A percentile compares a stretch with the other conserved stretches of the same genome.
These are phyloP conservation scores for Buceros bicornis DNA, from an alignment of 2,797 vertebrate species.

Conservation along the genomic window DNA sequence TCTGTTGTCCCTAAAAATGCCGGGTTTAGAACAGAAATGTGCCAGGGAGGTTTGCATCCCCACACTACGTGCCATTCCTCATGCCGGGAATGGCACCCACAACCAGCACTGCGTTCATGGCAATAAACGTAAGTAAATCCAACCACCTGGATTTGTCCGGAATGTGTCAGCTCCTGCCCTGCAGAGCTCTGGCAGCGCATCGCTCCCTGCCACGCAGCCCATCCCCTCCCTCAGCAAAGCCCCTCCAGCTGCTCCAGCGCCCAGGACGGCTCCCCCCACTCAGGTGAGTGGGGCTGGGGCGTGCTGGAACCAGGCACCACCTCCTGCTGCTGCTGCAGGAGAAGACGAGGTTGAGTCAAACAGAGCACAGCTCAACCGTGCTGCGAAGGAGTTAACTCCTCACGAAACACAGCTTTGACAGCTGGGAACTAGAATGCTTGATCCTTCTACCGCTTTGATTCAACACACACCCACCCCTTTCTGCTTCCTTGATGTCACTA, in stretches of 20 bases:
- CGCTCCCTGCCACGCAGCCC: background rate
- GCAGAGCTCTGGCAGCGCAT: fast-evolving
- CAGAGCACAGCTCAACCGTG: fast-evolving
- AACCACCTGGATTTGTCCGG: background rate
- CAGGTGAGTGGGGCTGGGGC: background rate
- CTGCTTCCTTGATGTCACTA: constrained; percentile 48
- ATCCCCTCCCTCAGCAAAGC: background rate
- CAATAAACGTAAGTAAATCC: background rate
- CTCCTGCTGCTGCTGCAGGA: fast-evolving
- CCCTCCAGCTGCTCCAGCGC: no score
- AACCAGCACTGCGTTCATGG: background rate
- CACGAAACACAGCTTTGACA: fast-evolving
- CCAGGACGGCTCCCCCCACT: fast-evolving
- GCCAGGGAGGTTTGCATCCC: background rate
- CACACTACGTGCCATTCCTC: background rate
- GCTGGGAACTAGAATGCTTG: background rate
- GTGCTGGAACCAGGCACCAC: background rate
- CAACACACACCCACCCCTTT: background rate
- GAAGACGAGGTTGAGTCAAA: fast-evolving
- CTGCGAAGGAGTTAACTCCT: background rate
- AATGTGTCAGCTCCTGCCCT: background rate
- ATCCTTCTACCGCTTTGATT: background rate
- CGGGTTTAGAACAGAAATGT: background rate
- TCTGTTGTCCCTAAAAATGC: constrained; percentile 14
- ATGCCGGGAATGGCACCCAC: background rate